Conservation (phyloP, 2,888 invertebrate species). For the Neria commutata region DNA sequence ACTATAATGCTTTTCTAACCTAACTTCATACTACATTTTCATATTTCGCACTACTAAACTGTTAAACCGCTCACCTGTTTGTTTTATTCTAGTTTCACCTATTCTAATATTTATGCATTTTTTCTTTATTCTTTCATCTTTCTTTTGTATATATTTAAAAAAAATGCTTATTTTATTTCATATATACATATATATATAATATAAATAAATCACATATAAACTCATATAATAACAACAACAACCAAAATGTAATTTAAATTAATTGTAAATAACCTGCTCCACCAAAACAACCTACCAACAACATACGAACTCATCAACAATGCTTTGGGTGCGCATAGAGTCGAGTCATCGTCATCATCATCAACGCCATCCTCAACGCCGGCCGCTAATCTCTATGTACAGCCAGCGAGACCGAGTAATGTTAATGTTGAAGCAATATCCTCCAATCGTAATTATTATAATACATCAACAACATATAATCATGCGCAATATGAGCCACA, state of each 20-base stretch:
- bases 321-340: slow-evolving; percentile 39
- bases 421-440: slow-evolving; percentile 53
- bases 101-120: neutral
- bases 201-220: slow-evolving; percentile 31
- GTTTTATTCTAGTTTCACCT: neutral
- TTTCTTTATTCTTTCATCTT: slow-evolving; percentile 31
- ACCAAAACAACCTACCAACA: slow-evolving; percentile 13
- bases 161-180: slow-evolving; percentile 6
- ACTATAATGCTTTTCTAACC: neutral
- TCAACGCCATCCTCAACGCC: slow-evolving; percentile 42
- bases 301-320: slow-evolving; percentile 24
- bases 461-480: slow-evolving; percentile 52
- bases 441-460: slow-evolving; percentile 58
- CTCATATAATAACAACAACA: slow-evolving; percentile 28
- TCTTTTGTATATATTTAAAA: slow-evolving; percentile 32
- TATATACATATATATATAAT: slow-evolving; percentile 28
- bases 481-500: slow-evolving; percentile 42
- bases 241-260: slow-evolving; percentile 26
- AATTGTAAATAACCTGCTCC: slow-evolving; percentile 45
- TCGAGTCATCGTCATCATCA: slow-evolving; percentile 57
- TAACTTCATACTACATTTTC: slow-evolving; percentile 5
- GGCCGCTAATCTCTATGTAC: slow-evolving; percentile 52
- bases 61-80: neutral
- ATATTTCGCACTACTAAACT: neutral
- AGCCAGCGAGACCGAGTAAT: slow-evolving; percentile 44